phyloP scores from a whole-genome alignment of 2,888 invertebrate species.

The Ganaspis brasiliensis region DNA sequence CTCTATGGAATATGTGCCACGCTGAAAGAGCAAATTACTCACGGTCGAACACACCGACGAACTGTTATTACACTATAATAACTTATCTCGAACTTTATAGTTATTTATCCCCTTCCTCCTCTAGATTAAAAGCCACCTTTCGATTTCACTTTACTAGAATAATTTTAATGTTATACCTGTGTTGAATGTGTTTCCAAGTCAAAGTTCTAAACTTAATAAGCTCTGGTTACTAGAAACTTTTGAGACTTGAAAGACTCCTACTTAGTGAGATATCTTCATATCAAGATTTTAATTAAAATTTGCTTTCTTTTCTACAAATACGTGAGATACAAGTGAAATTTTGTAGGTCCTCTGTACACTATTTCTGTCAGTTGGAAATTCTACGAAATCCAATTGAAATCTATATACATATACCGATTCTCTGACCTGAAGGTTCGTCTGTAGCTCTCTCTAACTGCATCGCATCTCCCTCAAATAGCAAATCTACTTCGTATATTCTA shows the following conservation, averaged over 20 bases:
- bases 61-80: slow-evolving; percentile 26
- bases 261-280: neutral
- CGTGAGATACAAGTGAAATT: neutral
- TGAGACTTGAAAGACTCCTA: neutral
- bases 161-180: neutral
- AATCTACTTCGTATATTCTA: slow-evolving; percentile 2
- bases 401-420: slow-evolving; percentile 4
- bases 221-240: slow-evolving; percentile 3
- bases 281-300: slow-evolving; percentile 3
- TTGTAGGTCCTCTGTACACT: neutral
- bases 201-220: slow-evolving; percentile 12
- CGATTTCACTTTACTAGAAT: neutral
- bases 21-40: slow-evolving; percentile 35
- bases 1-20: slow-evolving; percentile 30
- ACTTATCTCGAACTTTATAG: neutral
- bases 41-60: slow-evolving; percentile 21
- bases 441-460: slow-evolving; percentile 4
- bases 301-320: neutral
- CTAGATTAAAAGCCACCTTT: slow-evolving; percentile 14
- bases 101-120: slow-evolving; percentile 14
- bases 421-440: slow-evolving; percentile 12
- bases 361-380: neutral
- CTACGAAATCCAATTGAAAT: slow-evolving; percentile 1
- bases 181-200: neutral
- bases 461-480: neutral